phyloP scores from a whole-genome alignment of 2,888 invertebrate species.

The Apamea crenata region DNA sequence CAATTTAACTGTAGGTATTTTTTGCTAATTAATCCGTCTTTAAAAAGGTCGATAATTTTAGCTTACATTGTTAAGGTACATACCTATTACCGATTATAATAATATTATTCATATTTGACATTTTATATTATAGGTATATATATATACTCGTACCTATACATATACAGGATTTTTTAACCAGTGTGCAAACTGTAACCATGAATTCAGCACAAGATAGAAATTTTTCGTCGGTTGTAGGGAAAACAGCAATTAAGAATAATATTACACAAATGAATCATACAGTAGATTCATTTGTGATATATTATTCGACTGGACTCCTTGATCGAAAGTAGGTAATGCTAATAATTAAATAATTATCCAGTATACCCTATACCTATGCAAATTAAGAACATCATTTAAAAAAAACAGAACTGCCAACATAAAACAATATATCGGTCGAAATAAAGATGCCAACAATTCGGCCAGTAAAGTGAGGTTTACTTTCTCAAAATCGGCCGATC shows the following conservation, averaged over 20 bases:
- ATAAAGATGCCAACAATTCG: slow-evolving; percentile 24
- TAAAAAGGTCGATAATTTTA: slow-evolving; percentile 20
- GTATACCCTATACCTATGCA: background rate
- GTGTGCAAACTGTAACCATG: too few relatives aligned
- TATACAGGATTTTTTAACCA: too few relatives aligned
- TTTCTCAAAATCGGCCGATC: slow-evolving; percentile 34
- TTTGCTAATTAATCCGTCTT: slow-evolving; percentile 23
- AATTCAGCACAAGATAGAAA: too few relatives aligned
- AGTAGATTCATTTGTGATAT: too few relatives aligned
- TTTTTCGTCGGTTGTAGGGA: too few relatives aligned
- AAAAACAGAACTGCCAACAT: slow-evolving; percentile 10
- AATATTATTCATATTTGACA: background rate
- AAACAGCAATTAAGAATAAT: background rate
- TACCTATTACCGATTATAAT: slow-evolving; percentile 34
- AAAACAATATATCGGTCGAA: slow-evolving; percentile 22
- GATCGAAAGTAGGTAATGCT: background rate
- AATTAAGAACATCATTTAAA: background rate
- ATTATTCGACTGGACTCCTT: background rate
- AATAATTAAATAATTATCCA: too few relatives aligned
- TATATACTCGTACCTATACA: too few relatives aligned
- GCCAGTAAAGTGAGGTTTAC: slow-evolving; percentile 14
- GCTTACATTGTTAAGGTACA: background rate
- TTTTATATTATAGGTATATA: background rate
- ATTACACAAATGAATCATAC: background rate
- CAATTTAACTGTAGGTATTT: slow-evolving; percentile 8